phyloP scores from a whole-genome alignment of 1,140 invertebrate genomes.

The Lucilia cuprina region DNA sequence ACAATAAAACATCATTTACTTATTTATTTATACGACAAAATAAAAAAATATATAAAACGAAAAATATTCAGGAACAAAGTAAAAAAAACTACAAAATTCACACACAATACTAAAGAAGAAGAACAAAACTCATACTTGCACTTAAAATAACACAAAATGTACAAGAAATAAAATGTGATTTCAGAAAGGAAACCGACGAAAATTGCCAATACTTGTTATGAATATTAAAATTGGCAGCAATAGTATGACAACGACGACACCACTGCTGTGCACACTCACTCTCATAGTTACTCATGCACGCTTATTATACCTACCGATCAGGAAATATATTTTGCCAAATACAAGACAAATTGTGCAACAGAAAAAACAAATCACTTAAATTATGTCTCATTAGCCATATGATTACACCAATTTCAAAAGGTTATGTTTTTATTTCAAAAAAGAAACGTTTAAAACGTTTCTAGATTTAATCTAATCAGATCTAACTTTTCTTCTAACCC shows the following conservation, averaged over 20 bases:
- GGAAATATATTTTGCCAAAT: not conserved
- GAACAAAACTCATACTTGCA: not conserved
- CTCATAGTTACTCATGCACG: not conserved
- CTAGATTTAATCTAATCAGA: no score
- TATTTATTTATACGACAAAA: not conserved
- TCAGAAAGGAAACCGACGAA: conserved; percentile 36
- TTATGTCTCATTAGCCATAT: no score
- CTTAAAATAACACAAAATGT: conserved; percentile 6
- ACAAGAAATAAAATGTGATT: conserved; percentile 18
- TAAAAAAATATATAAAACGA: not conserved
- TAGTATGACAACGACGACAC: conserved; percentile 13
- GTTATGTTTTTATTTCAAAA: no score
- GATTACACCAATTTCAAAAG: no score
- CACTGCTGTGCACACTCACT: not conserved
- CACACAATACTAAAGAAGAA: not conserved
- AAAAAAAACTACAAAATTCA: not conserved
- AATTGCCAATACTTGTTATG: conserved; percentile 30
- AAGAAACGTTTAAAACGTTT: no score
- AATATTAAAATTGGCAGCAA: conserved; percentile 32
- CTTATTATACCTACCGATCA: not conserved
- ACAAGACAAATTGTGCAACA: no score
- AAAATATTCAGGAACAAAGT: not conserved
- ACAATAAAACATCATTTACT: not conserved
- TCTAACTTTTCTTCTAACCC: no score
- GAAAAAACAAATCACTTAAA: no score